Base-by-base conservation (phyloP, 2,797 vertebrate species). In the Poeciliopsis turneri region DNA sequence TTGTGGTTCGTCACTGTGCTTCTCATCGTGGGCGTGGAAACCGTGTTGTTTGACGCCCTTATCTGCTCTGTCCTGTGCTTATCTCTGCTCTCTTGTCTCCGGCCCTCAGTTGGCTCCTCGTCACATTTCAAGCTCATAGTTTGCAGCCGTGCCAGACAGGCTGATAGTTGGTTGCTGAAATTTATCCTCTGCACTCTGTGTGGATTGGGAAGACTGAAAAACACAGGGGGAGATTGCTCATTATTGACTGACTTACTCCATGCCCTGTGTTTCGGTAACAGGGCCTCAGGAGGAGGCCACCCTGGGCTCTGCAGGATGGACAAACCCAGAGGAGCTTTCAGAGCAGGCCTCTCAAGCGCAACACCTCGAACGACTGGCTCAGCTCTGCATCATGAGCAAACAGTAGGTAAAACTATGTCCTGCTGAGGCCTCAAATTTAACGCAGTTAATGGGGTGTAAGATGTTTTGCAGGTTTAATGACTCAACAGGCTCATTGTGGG, bases 361-460 rank as follows among this genome's bases (percentile, higher is more conserved):
- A 92, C 95, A 95, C 88, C 89, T 94, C 79, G 96, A 97, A 84
- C 92, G 94, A 75, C 94, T 96, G 90, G 95, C 95, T 80, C 95
- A 96, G 88, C 93, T 97, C 83, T 97, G 94, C 95, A 95, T 95
- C 93, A 80, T 96, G 94, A 96, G 93, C 94, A 96, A 96, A 94
- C 96, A 97, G 97, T 98, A 97, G 0, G 96, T 94, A 83, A 88
- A 90, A 82, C 81, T 82, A 78, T 85, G 82, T 79, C 77, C 75
- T 77, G 82, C 74, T 75, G 81, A 71, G 72, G 70, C 78, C 33
- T 78, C 57, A 61, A 33, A 53, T 76, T 15, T 30, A 15, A 30
- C 47, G 23, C 69, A 80, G 55, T 86, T 79, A 86, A 82, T 83
- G 76, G 25, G 33, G 61, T 20, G 20, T 76, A 53, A 36, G 59